Conservation (phyloP, 2,888 invertebrate species). For the Corbicula japonica region DNA sequence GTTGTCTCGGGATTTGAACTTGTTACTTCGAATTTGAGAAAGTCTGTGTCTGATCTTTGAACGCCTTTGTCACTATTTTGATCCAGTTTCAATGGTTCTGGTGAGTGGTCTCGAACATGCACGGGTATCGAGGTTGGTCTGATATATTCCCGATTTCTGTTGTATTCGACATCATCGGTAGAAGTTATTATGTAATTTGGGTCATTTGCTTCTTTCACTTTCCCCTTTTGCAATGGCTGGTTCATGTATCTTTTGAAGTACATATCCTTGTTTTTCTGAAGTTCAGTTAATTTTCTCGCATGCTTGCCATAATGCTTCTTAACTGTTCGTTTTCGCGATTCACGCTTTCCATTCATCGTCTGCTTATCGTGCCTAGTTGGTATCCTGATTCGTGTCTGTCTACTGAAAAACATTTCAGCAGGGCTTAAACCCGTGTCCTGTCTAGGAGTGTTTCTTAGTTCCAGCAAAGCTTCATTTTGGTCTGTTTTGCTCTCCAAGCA, state of each 20-base stretch:
- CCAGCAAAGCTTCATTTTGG: conserved; percentile 50
- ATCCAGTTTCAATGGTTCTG: conserved; percentile 1
- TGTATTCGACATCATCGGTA: too few relatives aligned
- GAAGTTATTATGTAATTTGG: conserved; percentile 8
- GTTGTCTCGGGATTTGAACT: too few relatives aligned
- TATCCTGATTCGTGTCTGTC: conserved; percentile 46
- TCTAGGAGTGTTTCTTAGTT: conserved; percentile 62
- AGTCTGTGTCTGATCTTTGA: neutral
- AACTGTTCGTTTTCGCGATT: conserved; percentile 23
- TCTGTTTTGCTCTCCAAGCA: conserved; percentile 33
- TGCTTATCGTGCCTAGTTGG: conserved; percentile 5
- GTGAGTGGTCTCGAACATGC: conserved; percentile 21
- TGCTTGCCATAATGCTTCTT: conserved; percentile 35
- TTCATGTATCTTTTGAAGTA: conserved; percentile 48
- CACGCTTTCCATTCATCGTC: conserved; percentile 9
- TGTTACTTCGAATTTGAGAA: neutral
- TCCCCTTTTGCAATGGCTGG: conserved; percentile 21
- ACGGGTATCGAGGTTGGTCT: conserved; percentile 29
- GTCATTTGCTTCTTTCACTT: conserved; percentile 10
- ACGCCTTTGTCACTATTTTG: neutral
- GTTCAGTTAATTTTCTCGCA: conserved; percentile 32
- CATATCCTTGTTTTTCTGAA: conserved; percentile 37
- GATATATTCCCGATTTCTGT: conserved; percentile 37
- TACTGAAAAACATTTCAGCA: conserved; percentile 55
- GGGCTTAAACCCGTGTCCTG: conserved; percentile 55